Conservation (phyloP, 2,888 invertebrate genomes). For the Cephus pygmeus region DNA sequence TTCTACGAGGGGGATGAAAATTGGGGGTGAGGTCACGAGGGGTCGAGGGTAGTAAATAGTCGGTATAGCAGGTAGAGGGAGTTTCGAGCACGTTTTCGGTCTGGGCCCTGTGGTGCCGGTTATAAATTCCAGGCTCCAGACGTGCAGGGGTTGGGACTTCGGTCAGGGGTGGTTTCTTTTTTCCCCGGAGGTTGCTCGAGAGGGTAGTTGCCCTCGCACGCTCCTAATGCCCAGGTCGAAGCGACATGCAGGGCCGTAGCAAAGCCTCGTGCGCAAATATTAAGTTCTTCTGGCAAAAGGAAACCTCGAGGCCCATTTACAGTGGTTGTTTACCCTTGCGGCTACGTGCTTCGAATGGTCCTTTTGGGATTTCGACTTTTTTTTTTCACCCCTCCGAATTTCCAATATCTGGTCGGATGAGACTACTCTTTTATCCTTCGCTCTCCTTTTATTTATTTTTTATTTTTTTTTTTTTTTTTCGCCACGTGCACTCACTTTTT, state of each 20-base stretch:
- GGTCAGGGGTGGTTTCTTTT: neutral
- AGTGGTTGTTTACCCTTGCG: slow-evolving; percentile 10
- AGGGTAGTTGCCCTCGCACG: neutral
- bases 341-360: slow-evolving; percentile 14
- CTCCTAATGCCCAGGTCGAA: neutral
- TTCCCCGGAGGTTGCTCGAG: neutral
- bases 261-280: neutral
- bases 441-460: neutral
- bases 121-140: neutral
- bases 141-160: neutral
- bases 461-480: no score
- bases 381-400: slow-evolving; percentile 9
- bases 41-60: neutral
- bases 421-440: neutral
- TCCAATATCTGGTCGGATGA: neutral
- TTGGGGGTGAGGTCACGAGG: no score
- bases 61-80: neutral
- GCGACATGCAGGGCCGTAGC: neutral
- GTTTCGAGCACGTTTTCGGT: neutral
- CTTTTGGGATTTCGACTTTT: slow-evolving; percentile 10
- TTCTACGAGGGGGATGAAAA: neutral
- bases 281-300: neutral
- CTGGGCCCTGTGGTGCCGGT: neutral
- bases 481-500: neutral
- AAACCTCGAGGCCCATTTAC: slow-evolving; percentile 2